Percentiles rank a stretch among this genome's conserved stretches.
phyloP scores from a whole-genome alignment of 2,797 vertebrate species.

The Sorex maritimensis region DNA sequence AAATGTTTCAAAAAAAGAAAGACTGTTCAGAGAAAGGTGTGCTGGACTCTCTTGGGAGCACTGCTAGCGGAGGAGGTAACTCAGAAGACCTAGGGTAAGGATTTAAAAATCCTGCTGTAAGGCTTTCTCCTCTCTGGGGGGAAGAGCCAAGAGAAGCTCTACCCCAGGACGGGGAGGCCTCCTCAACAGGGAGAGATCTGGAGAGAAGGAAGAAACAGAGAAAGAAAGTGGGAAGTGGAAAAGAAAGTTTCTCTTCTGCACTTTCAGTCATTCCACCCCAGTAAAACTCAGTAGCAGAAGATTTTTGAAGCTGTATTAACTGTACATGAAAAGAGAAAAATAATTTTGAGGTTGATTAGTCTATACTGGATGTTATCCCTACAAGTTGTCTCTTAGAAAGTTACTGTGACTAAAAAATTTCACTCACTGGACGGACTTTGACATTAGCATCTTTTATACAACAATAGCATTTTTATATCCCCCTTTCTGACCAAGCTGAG shows the following conservation, averaged over 20 bases:
- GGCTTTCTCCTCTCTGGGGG: constrained; percentile 50
- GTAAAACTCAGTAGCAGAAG: not conserved
- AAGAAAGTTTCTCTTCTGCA: not conserved
- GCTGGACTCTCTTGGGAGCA: not conserved
- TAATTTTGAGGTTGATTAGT: not conserved
- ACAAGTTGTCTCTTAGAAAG: not conserved
- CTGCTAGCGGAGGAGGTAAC: constrained; percentile 20
- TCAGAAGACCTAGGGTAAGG: constrained; percentile 63
- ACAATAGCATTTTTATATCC: not conserved
- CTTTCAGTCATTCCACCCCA: not conserved
- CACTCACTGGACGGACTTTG: not conserved
- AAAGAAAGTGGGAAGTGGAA: constrained; percentile 23
- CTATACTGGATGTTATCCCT: not conserved
- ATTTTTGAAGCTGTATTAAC: not conserved
- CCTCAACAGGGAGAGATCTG: constrained; percentile 67
- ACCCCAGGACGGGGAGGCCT: constrained; percentile 61
- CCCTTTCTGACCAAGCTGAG: constrained; percentile 26
- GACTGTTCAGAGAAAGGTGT: constrained; percentile 12
- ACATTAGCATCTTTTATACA: not conserved
- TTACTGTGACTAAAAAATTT: not conserved
- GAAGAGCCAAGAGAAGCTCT: constrained; percentile 64
- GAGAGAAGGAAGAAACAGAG: constrained; percentile 46
- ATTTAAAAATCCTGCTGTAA: constrained; percentile 5
- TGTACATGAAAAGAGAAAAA: constrained; percentile 9
- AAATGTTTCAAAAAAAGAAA: not conserved